phyloP scores from a whole-genome alignment of 2,888 invertebrate genomes.

The Meteorus colon region DNA sequence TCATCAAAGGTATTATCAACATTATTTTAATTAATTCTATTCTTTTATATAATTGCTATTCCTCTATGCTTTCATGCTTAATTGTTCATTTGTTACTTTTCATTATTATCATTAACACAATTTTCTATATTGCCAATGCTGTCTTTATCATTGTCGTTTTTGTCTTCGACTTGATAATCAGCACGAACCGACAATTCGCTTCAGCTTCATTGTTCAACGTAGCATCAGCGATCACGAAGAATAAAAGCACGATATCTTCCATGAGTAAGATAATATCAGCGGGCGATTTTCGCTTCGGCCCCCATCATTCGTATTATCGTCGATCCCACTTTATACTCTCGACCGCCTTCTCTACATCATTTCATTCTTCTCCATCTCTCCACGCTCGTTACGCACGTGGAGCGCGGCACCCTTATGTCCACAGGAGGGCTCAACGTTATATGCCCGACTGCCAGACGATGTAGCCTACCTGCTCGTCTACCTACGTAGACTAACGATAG shows the following conservation, averaged over 20 bases:
- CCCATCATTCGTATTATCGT: conserved; percentile 43
- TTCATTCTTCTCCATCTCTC: conserved; percentile 21
- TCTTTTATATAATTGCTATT: not conserved
- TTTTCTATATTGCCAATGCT: conserved; percentile 18
- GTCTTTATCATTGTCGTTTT: not conserved
- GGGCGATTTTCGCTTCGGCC: conserved; percentile 31
- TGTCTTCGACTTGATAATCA: conserved; percentile 15
- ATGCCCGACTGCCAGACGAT: conserved; percentile 33
- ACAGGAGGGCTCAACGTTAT: conserved; percentile 24
- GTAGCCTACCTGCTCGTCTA: conserved; percentile 39
- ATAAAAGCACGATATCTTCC: conserved; percentile 33
- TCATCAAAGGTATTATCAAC: conserved; percentile 22
- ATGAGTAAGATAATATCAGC: conserved; percentile 40
- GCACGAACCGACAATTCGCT: conserved; percentile 10
- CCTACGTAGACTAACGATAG: conserved; percentile 29
- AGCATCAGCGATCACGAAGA: conserved; percentile 23
- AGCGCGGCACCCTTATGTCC: conserved; percentile 32
- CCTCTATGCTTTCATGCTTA: conserved; percentile 20
- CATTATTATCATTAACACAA: conserved; percentile 18
- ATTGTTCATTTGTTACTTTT: not conserved
- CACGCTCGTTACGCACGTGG: conserved; percentile 34
- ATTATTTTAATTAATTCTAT: conserved; percentile 4
- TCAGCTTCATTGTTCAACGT: conserved; percentile 14
- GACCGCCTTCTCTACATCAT: conserved; percentile 18
- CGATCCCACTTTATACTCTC: conserved; percentile 27